phyloP scores from a whole-genome alignment of 2,888 invertebrate species.

The Cerceris ruficornis region DNA sequence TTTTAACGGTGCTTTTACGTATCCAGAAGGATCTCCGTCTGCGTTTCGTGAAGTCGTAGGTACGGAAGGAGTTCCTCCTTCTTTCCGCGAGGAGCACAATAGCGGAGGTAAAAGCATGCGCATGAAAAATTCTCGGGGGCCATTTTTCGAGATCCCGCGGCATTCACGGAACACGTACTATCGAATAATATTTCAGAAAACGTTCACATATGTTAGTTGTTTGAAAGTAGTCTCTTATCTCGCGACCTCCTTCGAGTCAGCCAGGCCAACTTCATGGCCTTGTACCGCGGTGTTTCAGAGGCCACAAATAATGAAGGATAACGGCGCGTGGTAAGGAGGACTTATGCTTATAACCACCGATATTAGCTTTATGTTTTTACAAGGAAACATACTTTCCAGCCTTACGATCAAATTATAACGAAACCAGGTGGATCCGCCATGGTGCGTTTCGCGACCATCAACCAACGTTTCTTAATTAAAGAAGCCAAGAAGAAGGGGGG shows the following conservation, averaged over 20 bases:
- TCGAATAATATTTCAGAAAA: slow-evolving; percentile 55
- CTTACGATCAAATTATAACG: slow-evolving; percentile 32
- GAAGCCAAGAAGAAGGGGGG: not conserved
- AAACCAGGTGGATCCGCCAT: not conserved
- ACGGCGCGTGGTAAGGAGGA: slow-evolving; percentile 33
- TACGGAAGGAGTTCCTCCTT: slow-evolving; percentile 8
- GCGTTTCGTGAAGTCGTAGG: slow-evolving; percentile 28
- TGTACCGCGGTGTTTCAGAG: slow-evolving; percentile 17
- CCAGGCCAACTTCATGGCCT: slow-evolving; percentile 18
- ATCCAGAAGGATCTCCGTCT: slow-evolving; percentile 15
- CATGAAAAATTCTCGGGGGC: slow-evolving; percentile 52
- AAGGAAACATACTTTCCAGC: slow-evolving; percentile 44
- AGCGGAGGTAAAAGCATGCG: slow-evolving; percentile 46
- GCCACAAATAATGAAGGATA: slow-evolving; percentile 35
- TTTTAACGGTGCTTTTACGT: slow-evolving; percentile 48
- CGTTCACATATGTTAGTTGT: slow-evolving; percentile 65
- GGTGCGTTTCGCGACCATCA: not conserved
- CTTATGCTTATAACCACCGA: slow-evolving; percentile 30
- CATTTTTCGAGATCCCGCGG: slow-evolving; percentile 42
- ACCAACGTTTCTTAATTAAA: slow-evolving; percentile 37
- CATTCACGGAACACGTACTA: slow-evolving; percentile 38
- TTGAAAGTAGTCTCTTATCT: slow-evolving; percentile 73
- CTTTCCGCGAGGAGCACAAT: slow-evolving; percentile 28
- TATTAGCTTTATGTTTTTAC: slow-evolving; percentile 49
- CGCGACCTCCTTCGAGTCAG: slow-evolving; percentile 31